Evolutionary conservation across 1,140 invertebrate genomes (phyloP).

Genomic region (Drosophila serrata): DNA sequence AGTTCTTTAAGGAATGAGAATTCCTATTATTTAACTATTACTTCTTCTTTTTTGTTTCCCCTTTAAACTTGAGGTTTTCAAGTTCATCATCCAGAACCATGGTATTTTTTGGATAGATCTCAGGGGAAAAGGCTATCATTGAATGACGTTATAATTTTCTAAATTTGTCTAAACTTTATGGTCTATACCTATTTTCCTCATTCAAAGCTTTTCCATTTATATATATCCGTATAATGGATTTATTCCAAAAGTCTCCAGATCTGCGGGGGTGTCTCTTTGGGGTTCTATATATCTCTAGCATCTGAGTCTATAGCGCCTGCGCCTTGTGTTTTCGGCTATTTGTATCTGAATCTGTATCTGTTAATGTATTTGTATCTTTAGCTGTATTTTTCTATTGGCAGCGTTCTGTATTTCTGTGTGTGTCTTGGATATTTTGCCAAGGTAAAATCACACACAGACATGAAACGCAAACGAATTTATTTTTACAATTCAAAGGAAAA

Average conservation of each 20-base stretch:
- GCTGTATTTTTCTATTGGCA: background rate
- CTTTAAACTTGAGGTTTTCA: background rate
- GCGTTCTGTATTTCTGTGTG: conserved; percentile 5
- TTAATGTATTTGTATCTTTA: conserved; percentile 5
- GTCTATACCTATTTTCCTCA: background rate
- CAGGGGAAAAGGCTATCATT: background rate
- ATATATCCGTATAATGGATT: background rate
- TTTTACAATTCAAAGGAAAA: conserved; percentile 64
- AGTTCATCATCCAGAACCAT: background rate
- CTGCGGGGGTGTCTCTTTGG: conserved; percentile 22
- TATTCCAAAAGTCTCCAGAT: conserved; percentile 40
- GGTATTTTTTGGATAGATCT: background rate
- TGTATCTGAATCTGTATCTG: conserved; percentile 1
- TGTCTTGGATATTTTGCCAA: conserved; percentile 69
- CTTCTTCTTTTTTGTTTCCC: background rate
- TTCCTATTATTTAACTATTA: background rate
- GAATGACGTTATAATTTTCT: background rate
- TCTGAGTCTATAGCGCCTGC: conserved; percentile 45
- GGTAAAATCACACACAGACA: conserved; percentile 55
- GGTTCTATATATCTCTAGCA: conserved; percentile 8
- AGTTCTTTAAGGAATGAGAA: too few relatives aligned
- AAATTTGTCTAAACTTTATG: background rate
- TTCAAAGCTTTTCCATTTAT: conserved; percentile 19
- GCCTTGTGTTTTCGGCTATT: conserved; percentile 15
- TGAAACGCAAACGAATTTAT: conserved; percentile 48